Conservation (phyloP, 1,140 invertebrate species). For the Ladona fulva region DNA sequence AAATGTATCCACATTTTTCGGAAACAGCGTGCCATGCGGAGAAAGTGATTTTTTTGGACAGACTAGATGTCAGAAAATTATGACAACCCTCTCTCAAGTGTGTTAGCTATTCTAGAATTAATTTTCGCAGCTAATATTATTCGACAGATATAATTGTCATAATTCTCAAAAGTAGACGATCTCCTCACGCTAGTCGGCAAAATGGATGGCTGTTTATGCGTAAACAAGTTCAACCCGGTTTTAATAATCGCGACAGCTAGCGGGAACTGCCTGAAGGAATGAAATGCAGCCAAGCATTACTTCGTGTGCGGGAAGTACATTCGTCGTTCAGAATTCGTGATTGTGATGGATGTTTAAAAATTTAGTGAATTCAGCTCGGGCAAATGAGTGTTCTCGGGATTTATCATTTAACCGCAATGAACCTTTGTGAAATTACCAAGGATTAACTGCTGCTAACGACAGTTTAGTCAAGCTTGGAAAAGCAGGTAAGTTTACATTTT, state of each 20-base stretch:
- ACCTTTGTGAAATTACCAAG: slow-evolving; percentile 6
- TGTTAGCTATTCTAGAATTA: too few species aligned
- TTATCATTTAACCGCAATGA: not conserved
- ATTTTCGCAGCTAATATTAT: too few species aligned
- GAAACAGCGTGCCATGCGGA: too few species aligned
- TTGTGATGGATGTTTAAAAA: slow-evolving; percentile 10
- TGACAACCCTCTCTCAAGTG: too few species aligned
- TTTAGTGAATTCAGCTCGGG: not conserved
- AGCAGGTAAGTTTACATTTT: slow-evolving; percentile 7
- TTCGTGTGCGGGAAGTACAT: slow-evolving; percentile 7
- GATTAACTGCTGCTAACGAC: slow-evolving; percentile 9
- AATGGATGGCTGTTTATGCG: slow-evolving; percentile 1
- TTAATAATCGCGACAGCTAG: slow-evolving; percentile 9
- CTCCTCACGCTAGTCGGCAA: not conserved
- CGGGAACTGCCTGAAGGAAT: slow-evolving; percentile 6
- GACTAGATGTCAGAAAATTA: too few species aligned
- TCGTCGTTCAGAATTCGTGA: slow-evolving; percentile 4
- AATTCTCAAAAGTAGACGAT: too few species aligned
- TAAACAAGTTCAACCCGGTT: slow-evolving; percentile 9
- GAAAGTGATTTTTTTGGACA: too few species aligned
- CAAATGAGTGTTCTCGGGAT: slow-evolving; percentile 8
- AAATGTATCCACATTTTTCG: too few species aligned
- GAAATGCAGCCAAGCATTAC: slow-evolving; percentile 1
- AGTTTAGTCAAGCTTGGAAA: not conserved
- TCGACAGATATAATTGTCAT: too few species aligned